These are phyloP conservation scores for Vollenhovia emeryi DNA, from an alignment of 1,140 invertebrate genomes.

Conservation along the genomic window DNA sequence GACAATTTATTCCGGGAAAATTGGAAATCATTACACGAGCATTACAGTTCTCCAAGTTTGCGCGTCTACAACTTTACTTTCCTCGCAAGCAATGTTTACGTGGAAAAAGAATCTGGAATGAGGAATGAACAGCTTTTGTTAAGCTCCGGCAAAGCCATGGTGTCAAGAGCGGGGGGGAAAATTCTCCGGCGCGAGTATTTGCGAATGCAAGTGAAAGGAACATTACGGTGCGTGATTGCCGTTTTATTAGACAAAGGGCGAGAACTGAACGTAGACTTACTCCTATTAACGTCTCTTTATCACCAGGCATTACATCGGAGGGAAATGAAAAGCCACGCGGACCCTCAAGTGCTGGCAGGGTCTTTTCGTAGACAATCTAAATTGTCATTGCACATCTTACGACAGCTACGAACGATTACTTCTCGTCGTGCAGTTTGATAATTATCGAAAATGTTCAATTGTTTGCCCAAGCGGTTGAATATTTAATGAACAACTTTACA, in stretches of 20 bases:
- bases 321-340: slow-evolving; percentile 68
- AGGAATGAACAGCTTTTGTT: slow-evolving; percentile 64
- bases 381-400: slow-evolving; percentile 61
- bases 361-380: slow-evolving; percentile 56
- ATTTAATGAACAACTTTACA: slow-evolving; percentile 39
- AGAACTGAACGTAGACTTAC: slow-evolving; percentile 55
- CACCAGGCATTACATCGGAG: slow-evolving; percentile 56
- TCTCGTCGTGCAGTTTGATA: slow-evolving; percentile 40
- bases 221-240: slow-evolving; percentile 67
- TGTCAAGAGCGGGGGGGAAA: slow-evolving; percentile 49
- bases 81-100: slow-evolving; percentile 40
- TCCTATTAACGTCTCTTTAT: slow-evolving; percentile 69
- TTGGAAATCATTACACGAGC: slow-evolving; percentile 13
- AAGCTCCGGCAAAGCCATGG: slow-evolving; percentile 55
- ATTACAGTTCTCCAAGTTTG: slow-evolving; percentile 10
- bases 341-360: slow-evolving; percentile 47
- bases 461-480: slow-evolving; percentile 42
- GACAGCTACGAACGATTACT: slow-evolving; percentile 56
- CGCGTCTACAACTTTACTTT: neutral
- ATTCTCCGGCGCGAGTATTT: slow-evolving; percentile 55
- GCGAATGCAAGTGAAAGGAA: slow-evolving; percentile 63
- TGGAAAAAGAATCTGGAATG: slow-evolving; percentile 51
- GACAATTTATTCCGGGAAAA: neutral
- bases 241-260: slow-evolving; percentile 71
- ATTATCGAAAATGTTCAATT: slow-evolving; percentile 48